Percentiles rank a stretch among this genome's conserved stretches.
Evolutionary conservation across 2,113 vertebrate genomes (phyloP).

Genomic region (Rhineura floridana): DNA sequence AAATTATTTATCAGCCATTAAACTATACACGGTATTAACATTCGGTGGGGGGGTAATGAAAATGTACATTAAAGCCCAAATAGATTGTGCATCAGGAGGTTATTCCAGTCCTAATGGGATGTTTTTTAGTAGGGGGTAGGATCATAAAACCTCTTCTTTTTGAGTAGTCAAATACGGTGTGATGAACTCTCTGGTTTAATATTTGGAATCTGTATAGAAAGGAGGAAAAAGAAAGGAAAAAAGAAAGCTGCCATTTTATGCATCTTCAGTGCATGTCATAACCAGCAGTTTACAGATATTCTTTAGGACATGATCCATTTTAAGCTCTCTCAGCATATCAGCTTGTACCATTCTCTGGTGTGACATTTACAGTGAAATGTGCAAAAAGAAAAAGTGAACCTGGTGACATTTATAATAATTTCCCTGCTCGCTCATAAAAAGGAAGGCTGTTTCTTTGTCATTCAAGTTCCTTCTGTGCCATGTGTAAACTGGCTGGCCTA

Average conservation of each 20-base stretch:
- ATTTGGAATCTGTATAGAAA: conserved; percentile 21
- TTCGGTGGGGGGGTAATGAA: conserved; percentile 18
- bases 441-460: not conserved
- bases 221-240: not conserved
- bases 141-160: conserved; percentile 39
- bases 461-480: not conserved
- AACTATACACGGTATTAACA: conserved; percentile 32
- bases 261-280: conserved; percentile 13
- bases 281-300: conserved; percentile 10
- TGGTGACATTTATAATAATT: not conserved
- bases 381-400: not conserved
- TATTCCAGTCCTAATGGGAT: not conserved
- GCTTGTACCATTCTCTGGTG: not conserved
- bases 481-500: not conserved
- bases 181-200: conserved; percentile 24
- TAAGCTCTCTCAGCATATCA: not conserved
- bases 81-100: not conserved
- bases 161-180: conserved; percentile 18
- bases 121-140: not conserved
- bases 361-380: not conserved
- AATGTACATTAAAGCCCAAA: conserved; percentile 42
- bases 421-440: not conserved
- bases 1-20: conserved; percentile 52
- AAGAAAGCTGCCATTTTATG: conserved; percentile 7
- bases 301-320: not conserved